Base-by-base conservation (phyloP, 2,797 vertebrate species). In the Macropodus opercularis region DNA sequence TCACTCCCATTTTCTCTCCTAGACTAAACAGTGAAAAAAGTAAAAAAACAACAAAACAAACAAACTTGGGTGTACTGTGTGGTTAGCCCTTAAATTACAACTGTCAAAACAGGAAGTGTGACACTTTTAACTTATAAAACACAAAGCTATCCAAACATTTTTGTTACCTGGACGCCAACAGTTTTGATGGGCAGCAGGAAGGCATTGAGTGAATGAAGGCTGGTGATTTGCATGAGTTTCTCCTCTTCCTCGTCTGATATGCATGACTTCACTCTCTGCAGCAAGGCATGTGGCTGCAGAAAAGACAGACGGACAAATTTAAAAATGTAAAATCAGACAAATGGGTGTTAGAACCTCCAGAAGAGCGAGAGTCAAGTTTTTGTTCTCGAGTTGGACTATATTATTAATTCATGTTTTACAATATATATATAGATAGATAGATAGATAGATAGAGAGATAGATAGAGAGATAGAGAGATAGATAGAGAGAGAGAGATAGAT, bases 141-240 rank as follows among this genome's bases (percentile, higher is more conserved):
- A 22, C 26, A 69, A 8, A 11, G 3, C 11, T 6, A 17, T 12
- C 8, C 1, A 14, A 10, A 29, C 48, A 7, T 8, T 6, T 17
- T 32, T 56, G 65, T 91, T 72, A 99, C 98, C 96, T 99, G 98
- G 72, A 99, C 98, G 46, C 98, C 98, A 14, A 99, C 98, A 71
- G 96, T 98, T 90, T 99, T 99, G 85, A 99, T 98, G 59, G 98
- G 98, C 83, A 99, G 91, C 90, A 99, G 89, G 89, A 99, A 99
- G 94, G 97, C 97, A 93, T 95, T 98, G 81, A 99, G 94, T 92
- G 98, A 97, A 94, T 98, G 95, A 90, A 96, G 94, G 93, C 97
- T 98, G 77, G 98, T 99, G 83, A 99, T 97, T 80, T 98, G 95
- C 96, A 98, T 94, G 86, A 99, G 91, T 77, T 96, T 98, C 87